Conservation (phyloP, 1,140 invertebrate species). For the Neodiprion pinetum region DNA sequence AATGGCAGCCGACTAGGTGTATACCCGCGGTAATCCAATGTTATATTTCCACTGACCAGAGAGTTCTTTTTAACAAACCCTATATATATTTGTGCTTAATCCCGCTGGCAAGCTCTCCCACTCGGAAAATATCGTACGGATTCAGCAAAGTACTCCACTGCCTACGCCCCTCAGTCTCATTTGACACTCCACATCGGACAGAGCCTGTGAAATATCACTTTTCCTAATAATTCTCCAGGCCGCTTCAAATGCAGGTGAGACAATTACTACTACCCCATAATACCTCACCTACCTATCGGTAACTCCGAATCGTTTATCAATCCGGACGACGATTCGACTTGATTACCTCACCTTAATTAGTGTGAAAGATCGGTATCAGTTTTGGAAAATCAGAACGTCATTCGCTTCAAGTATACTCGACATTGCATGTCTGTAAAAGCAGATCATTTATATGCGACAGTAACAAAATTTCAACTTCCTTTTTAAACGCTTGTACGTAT, state of each 20-base stretch:
- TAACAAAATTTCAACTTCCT: too few relatives aligned
- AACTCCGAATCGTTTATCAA: background rate
- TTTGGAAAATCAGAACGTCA: too few relatives aligned
- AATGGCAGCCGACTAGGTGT: background rate
- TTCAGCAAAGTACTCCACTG: conserved; percentile 25
- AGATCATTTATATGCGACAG: too few relatives aligned
- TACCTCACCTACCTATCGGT: too few relatives aligned
- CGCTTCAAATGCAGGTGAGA: conserved; percentile 4
- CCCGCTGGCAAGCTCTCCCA: conserved; percentile 27
- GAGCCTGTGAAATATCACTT: too few relatives aligned
- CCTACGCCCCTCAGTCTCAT: conserved; percentile 14
- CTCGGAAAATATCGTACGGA: conserved; percentile 27
- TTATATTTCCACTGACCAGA: conserved; percentile 25
- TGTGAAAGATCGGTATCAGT: too few relatives aligned
- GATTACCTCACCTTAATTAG: background rate
- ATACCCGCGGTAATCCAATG: background rate
- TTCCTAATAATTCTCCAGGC: background rate
- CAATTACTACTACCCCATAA: background rate
- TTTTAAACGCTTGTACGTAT: too few relatives aligned
- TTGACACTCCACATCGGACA: background rate
- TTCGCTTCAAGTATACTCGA: too few relatives aligned
- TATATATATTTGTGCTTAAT: conserved; percentile 40
- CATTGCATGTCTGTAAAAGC: too few relatives aligned
- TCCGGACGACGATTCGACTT: background rate
- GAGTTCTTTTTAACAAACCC: conserved; percentile 35